Evolutionary conservation across 2,797 vertebrate genomes (phyloP).

Genomic region (Aldrovandia affinis): DNA sequence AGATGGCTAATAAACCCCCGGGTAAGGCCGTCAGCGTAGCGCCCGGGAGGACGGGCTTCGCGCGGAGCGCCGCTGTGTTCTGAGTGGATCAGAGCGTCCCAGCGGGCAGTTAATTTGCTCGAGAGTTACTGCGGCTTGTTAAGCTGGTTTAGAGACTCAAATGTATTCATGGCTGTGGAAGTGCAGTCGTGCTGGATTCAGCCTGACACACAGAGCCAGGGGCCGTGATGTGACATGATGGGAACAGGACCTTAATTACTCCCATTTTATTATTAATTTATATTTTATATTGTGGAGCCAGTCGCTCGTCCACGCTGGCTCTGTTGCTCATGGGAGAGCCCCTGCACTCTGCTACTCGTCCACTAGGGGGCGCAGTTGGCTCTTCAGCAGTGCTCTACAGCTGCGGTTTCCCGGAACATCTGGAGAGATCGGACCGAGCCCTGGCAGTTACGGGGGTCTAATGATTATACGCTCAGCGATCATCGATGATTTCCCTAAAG

Average conservation of each 20-base stretch:
- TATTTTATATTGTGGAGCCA: no score
- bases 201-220: neutral
- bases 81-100: slow-evolving; percentile 48
- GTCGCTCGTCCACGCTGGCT: neutral
- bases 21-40: slow-evolving; percentile 38
- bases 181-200: neutral
- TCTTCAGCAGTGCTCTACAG: neutral
- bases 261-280: neutral
- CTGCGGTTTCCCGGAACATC: neutral
- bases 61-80: slow-evolving; percentile 47
- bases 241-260: neutral
- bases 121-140: slow-evolving; percentile 35
- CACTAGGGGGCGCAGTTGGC: slow-evolving; percentile 5
- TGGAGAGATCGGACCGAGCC: neutral
- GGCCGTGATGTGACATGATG: neutral
- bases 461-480: neutral
- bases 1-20: slow-evolving; percentile 60
- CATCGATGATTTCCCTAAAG: slow-evolving; percentile 20
- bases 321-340: neutral
- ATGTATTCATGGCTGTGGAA: slow-evolving; percentile 23
- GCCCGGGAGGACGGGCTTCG: slow-evolving; percentile 42
- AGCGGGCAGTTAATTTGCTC: slow-evolving; percentile 51
- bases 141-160: slow-evolving; percentile 41
- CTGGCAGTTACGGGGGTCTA: neutral
- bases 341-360: neutral